Conservation (phyloP, 1,140 invertebrate genomes). For the Catajapyx aquilonaris region DNA sequence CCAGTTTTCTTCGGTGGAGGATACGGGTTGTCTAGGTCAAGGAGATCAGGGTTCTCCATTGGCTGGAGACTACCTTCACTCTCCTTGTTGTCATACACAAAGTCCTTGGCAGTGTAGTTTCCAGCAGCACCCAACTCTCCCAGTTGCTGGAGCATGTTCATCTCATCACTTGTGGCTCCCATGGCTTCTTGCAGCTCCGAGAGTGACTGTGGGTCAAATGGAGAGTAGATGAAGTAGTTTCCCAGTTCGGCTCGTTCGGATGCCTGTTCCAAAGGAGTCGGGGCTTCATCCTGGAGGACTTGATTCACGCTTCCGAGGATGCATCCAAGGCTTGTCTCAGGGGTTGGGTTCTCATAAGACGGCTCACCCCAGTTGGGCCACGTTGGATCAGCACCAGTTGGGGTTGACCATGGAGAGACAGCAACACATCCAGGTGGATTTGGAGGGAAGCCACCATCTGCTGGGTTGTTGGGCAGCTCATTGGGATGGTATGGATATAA, state of each 20-base stretch:
- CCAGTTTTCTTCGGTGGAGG: no score
- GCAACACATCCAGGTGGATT: no score
- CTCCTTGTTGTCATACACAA: slow-evolving; percentile 6
- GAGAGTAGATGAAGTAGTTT: neutral
- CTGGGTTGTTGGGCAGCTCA: no score
- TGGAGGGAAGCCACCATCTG: no score
- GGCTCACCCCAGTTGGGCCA: no score
- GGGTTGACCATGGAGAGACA: no score
- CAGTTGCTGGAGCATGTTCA: slow-evolving; percentile 16
- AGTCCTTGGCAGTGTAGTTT: neutral
- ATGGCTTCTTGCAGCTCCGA: slow-evolving; percentile 16
- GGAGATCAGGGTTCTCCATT: slow-evolving; percentile 4
- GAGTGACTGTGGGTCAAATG: slow-evolving; percentile 10
- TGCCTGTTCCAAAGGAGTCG: no score
- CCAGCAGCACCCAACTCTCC: slow-evolving; percentile 7
- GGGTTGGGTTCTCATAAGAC: neutral
- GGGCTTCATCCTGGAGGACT: neutral
- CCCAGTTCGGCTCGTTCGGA: neutral
- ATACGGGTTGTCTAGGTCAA: slow-evolving; percentile 9
- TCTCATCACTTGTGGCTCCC: slow-evolving; percentile 17
- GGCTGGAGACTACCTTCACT: neutral
- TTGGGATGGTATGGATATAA: no score
- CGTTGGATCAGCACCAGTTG: no score
- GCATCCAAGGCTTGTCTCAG: neutral
- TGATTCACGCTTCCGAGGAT: neutral